These are phyloP conservation scores for Stenodema calcarata DNA, from an alignment of 2,888 invertebrate species.

Conservation along the genomic window DNA sequence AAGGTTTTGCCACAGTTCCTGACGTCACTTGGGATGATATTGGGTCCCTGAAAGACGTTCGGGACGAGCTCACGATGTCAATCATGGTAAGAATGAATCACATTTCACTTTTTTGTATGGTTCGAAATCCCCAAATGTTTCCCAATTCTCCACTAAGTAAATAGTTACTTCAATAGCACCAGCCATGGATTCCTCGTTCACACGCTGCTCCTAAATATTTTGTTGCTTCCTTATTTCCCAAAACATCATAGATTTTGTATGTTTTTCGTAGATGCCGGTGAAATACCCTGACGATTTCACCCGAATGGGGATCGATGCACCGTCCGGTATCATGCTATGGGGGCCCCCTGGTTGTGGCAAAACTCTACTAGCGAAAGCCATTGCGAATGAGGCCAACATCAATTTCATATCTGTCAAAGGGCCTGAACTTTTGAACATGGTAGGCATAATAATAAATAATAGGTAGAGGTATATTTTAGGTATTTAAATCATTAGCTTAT, in stretches of 20 bases:
- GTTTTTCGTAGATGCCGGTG: constrained; percentile 76
- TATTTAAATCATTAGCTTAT: too few relatives aligned
- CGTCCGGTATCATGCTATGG: constrained; percentile 91
- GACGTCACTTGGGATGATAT: constrained; percentile 97
- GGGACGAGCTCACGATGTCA: constrained; percentile 87
- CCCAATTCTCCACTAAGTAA: too few relatives aligned
- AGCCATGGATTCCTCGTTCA: too few relatives aligned
- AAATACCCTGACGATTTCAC: constrained; percentile 82
- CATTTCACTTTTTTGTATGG: not conserved
- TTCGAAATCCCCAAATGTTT: too few relatives aligned
- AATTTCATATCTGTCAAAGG: constrained; percentile 99
- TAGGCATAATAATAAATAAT: constrained; percentile 60
- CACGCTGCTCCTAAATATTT: too few relatives aligned
- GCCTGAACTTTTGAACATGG: constrained; percentile 97
- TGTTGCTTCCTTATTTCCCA: too few relatives aligned
- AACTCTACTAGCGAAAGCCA: constrained; percentile 95
- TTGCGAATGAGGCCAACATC: constrained; percentile 97
- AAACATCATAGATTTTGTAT: too few relatives aligned
- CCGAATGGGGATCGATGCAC: constrained; percentile 77
- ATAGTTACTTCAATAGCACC: too few relatives aligned
- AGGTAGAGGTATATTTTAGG: too few relatives aligned
- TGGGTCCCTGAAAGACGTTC: constrained; percentile 86
- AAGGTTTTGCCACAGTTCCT: constrained; percentile 97
- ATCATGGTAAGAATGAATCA: constrained; percentile 73
- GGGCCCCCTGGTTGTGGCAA: constrained; percentile 98